phyloP scores from a whole-genome alignment of 1,140 invertebrate genomes.

The Dreissena rostriformis region DNA sequence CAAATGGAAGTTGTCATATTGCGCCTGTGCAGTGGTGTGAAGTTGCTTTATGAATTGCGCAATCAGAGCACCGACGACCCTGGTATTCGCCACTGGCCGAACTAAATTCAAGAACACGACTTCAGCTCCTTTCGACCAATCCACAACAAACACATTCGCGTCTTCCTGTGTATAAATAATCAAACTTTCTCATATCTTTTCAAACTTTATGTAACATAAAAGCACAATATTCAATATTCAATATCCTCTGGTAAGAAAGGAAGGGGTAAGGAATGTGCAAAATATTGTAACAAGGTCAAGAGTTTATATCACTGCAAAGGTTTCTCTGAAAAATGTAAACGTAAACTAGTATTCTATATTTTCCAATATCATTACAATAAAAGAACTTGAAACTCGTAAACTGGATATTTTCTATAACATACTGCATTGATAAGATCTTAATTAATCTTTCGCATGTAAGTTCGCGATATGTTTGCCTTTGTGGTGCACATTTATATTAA shows the following conservation, averaged over 20 bases:
- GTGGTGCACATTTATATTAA: no score
- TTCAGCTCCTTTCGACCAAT: slow-evolving; percentile 95
- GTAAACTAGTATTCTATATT: no score
- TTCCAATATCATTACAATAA: no score
- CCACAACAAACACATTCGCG: slow-evolving; percentile 94
- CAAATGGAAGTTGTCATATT: slow-evolving; percentile 60
- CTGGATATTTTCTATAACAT: no score
- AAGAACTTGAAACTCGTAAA: no score
- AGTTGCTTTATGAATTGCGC: slow-evolving; percentile 87
- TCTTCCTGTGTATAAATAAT: slow-evolving; percentile 89
- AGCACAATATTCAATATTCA: not conserved
- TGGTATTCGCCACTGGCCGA: slow-evolving; percentile 94
- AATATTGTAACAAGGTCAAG: not conserved
- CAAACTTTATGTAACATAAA: not conserved
- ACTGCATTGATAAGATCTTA: no score
- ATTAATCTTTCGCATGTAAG: no score
- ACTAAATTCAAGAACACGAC: slow-evolving; percentile 91
- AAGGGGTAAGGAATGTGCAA: not conserved
- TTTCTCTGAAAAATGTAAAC: not conserved
- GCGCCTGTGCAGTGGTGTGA: slow-evolving; percentile 13
- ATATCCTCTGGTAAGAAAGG: no score
- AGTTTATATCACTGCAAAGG: not conserved
- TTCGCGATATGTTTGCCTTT: no score
- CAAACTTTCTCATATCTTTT: slow-evolving; percentile 92
- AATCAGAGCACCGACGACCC: slow-evolving; percentile 94